A percentile compares a stretch with the other conserved stretches of the same genome.
Evolutionary conservation across 2,113 vertebrate species (phyloP).

Genomic region (Phylloscopus whistleri): DNA sequence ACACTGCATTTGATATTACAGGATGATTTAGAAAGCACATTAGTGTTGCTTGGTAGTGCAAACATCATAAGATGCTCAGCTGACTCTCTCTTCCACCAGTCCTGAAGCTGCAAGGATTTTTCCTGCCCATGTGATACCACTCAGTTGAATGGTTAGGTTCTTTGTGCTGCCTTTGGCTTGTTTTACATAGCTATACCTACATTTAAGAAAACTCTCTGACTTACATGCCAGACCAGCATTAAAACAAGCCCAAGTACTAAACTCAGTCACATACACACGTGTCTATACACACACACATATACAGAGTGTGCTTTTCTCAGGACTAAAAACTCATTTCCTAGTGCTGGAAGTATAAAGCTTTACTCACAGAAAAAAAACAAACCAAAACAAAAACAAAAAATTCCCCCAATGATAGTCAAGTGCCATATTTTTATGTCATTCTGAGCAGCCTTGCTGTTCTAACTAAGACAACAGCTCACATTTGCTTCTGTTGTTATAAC

Average conservation of each 20-base stretch:
- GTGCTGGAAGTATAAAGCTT: background rate
- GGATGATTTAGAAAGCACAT: background rate
- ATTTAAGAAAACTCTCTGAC: background rate
- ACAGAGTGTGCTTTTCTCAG: background rate
- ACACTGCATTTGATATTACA: background rate
- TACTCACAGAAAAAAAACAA: background rate
- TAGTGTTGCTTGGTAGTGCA: background rate
- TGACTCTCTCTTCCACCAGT: background rate
- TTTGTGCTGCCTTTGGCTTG: background rate
- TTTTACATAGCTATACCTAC: background rate
- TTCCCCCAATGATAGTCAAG: background rate
- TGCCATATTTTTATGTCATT: background rate
- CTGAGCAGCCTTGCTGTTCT: background rate
- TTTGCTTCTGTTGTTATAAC: background rate
- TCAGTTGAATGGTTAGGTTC: background rate
- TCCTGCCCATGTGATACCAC: background rate
- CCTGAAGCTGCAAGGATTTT: background rate
- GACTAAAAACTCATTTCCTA: background rate
- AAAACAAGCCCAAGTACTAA: background rate
- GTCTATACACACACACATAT: background rate
- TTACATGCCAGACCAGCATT: background rate
- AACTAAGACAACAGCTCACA: background rate
- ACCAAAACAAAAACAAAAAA: background rate
- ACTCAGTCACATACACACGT: fast-evolving
- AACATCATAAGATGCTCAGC: background rate